Conservation (phyloP, 2,797 vertebrate species). For the Coilia nasus region DNA sequence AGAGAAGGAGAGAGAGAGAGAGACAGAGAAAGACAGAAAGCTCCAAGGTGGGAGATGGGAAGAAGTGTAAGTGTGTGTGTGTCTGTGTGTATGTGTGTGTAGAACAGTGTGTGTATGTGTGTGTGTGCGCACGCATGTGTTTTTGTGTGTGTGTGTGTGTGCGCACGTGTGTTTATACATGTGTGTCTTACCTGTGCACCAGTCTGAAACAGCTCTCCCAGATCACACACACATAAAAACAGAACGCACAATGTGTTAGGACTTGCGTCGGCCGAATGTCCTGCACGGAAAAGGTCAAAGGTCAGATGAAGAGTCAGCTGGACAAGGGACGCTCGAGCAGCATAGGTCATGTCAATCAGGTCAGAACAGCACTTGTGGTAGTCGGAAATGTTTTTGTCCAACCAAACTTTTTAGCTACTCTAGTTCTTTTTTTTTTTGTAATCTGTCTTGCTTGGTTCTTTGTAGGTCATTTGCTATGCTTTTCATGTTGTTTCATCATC, state of each 20-base stretch:
- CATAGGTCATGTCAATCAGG: background rate
- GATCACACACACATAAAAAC: slow-evolving; percentile 8
- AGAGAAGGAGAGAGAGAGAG: slow-evolving; percentile 26
- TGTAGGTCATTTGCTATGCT: background rate
- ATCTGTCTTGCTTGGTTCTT: background rate
- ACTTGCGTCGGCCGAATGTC: background rate
- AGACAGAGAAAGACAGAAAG: slow-evolving; percentile 18
- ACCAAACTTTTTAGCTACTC: background rate
- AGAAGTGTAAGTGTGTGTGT: slow-evolving; percentile 9
- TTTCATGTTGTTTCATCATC: slow-evolving; percentile 10
- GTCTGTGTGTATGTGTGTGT: background rate
- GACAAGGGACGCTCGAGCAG: background rate
- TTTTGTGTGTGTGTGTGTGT: background rate
- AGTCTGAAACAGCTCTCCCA: slow-evolving; percentile 30
- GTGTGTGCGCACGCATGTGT: background rate
- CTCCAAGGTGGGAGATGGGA: slow-evolving; percentile 22
- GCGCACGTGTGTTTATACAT: background rate
- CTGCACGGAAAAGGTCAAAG: background rate
- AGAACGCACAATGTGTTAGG: background rate
- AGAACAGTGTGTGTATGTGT: slow-evolving; percentile 18
- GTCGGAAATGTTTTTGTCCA: background rate
- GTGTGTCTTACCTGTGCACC: slow-evolving; percentile 26
- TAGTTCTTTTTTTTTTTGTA: background rate
- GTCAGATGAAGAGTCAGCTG: background rate
- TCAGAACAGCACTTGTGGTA: background rate